Conservation (phyloP, 1,140 invertebrate species). For the Lasaia peninsularis region DNA sequence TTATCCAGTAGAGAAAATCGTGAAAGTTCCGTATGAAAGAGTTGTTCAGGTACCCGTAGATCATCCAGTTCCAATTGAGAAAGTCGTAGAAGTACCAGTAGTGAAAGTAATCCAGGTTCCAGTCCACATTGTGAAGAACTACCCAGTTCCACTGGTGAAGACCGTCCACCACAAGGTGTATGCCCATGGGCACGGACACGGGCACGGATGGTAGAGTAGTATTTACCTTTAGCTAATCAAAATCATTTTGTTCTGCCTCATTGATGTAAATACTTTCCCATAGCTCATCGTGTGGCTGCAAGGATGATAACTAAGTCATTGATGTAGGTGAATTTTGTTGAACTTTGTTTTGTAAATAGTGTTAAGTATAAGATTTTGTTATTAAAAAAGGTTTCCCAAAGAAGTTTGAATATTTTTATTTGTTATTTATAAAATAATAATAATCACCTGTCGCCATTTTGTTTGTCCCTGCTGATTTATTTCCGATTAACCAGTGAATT, state of each 20-base stretch:
- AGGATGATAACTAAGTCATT: constrained; percentile 76
- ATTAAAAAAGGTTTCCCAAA: constrained; percentile 64
- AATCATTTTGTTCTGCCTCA: constrained; percentile 6
- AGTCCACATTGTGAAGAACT: constrained; percentile 59
- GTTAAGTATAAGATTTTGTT: constrained; percentile 44
- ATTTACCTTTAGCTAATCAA: neutral
- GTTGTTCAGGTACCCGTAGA: constrained; percentile 62
- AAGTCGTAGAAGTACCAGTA: constrained; percentile 60
- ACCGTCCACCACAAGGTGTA: constrained; percentile 62
- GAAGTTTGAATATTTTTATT: constrained; percentile 38
- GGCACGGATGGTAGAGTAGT: constrained; percentile 29
- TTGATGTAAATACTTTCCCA: constrained; percentile 28
- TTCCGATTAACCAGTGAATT: no score
- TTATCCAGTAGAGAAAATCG: constrained; percentile 67
- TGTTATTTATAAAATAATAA: neutral
- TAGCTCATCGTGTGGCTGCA: constrained; percentile 72
- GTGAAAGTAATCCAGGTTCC: constrained; percentile 60
- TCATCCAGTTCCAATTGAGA: constrained; percentile 63
- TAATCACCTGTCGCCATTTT: no score
- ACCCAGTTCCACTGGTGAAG: constrained; percentile 63
- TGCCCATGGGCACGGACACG: constrained; percentile 19
- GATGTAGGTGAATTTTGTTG: constrained; percentile 46
- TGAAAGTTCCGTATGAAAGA: constrained; percentile 62
- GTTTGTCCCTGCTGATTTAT: no score
- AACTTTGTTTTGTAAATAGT: constrained; percentile 66